Conservation (phyloP, 2,797 vertebrate genomes). For the Phataginus tricuspis region DNA sequence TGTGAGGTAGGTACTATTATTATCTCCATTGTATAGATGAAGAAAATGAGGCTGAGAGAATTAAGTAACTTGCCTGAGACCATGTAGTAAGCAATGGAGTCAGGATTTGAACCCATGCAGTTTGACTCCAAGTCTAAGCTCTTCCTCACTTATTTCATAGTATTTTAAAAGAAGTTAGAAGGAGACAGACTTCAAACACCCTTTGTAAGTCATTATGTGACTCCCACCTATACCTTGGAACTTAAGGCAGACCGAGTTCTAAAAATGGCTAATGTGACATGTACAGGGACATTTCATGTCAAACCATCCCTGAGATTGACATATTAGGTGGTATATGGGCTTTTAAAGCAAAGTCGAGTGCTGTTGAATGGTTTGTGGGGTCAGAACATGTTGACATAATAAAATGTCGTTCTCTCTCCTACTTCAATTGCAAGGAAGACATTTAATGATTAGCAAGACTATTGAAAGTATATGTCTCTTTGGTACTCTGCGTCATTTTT, state of each 20-base stretch:
- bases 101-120: not conserved
- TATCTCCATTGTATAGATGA: not conserved
- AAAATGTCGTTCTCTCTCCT: not conserved
- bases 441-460: constrained; percentile 9
- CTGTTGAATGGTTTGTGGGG: not conserved
- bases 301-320: not conserved
- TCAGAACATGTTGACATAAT: not conserved
- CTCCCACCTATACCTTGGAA: not conserved
- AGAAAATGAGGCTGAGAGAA: not conserved
- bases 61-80: not conserved
- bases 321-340: not conserved
- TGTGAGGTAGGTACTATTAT: not conserved
- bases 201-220: not conserved
- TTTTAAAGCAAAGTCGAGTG: not conserved
- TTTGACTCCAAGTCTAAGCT: not conserved
- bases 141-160: not conserved
- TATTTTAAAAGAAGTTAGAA: not conserved
- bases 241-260: not conserved
- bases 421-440: constrained; percentile 6
- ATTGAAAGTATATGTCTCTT: constrained; percentile 28
- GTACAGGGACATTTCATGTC: not conserved
- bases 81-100: not conserved
- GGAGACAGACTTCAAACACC: not conserved
- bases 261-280: not conserved
- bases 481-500: constrained; percentile 36